Evolutionary conservation across 1,140 invertebrate species (phyloP).

Genomic region (Trachymyrmex cornetzi): DNA sequence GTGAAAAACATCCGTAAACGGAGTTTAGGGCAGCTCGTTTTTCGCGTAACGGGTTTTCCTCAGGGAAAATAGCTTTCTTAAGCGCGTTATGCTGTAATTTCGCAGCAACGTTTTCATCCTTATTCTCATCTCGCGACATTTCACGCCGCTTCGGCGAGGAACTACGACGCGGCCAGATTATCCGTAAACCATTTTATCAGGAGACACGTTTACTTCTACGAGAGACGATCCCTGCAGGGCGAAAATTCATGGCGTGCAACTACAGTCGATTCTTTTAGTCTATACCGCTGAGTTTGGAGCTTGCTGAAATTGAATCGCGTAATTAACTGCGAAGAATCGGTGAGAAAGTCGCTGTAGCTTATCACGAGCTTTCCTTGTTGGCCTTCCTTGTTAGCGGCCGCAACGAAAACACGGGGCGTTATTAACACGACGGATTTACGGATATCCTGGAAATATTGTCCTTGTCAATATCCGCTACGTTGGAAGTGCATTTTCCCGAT

Average conservation of each 20-base stretch:
- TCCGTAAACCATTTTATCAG: constrained; percentile 2
- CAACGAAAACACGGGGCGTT: background rate
- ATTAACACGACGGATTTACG: constrained; percentile 25
- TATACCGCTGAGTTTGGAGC: background rate
- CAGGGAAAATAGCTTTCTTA: constrained; percentile 60
- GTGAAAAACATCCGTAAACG: constrained; percentile 57
- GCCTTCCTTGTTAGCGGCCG: background rate
- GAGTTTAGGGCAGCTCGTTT: constrained; percentile 56
- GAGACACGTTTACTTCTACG: background rate
- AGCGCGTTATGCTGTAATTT: constrained; percentile 57
- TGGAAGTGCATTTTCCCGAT: constrained; percentile 54
- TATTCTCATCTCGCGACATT: constrained; percentile 54
- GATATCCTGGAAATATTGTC: constrained; percentile 29
- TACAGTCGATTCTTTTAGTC: background rate
- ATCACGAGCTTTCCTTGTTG: background rate
- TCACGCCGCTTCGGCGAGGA: constrained; percentile 15
- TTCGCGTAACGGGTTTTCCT: constrained; percentile 35
- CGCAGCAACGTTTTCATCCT: constrained; percentile 45
- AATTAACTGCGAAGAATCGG: constrained; percentile 23
- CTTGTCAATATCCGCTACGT: constrained; percentile 16
- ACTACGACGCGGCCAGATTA: constrained; percentile 22
- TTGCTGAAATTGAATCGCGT: constrained; percentile 17
- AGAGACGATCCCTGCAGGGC: background rate
- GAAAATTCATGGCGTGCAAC: background rate
- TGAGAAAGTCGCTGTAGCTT: background rate